Base-by-base conservation (phyloP, 2,797 vertebrate species). In the Helostoma temminkii region DNA sequence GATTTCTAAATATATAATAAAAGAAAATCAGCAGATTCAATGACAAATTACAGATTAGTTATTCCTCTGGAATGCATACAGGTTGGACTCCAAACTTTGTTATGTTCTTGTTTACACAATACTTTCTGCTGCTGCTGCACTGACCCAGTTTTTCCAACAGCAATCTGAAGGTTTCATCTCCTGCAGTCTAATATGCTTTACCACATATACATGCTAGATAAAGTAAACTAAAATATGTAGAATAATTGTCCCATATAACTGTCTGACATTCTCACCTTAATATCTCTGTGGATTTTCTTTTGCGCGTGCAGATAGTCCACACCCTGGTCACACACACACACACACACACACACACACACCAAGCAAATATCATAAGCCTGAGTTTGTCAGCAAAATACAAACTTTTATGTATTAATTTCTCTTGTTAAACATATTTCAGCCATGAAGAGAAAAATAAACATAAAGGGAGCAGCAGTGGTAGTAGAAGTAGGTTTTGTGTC, bases 261-360 rank as follows among this genome's bases (percentile, higher is more conserved):
- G 42, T 41, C 19, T 6, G 16, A 25, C 28, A 9, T 1, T 6
- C 52, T 85, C 67, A 98, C 96, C 95, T 98, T 98, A 66, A 98
- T 98, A 78, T 98, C 96, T 80, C 96, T 86, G 86, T 98, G 96
- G 70, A 98, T 97, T 84, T 97, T 98, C 85, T 95, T 96, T 91
- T 96, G 95, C 64, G 87, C 93, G 3, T 98, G 96, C 21, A 98
- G 89, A 72, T 98, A 98, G 77, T 96, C 94, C 83, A 98, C 84
- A 16, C 96, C 96, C 96, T 98, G 84, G 7, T 15, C 21, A 50
- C 43, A 80, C 64, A 79, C 39, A 72, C 64, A 78, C 37, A 76
- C 45, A 69, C 15, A 64, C 9, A 71, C 22, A 36, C 48, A 47
- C 21, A 45, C 18, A 45, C 39, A 45, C 26, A 50, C 30, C 42